Base-by-base conservation (phyloP, 2,797 vertebrate genomes). In the Tachyglossus aculeatus region DNA sequence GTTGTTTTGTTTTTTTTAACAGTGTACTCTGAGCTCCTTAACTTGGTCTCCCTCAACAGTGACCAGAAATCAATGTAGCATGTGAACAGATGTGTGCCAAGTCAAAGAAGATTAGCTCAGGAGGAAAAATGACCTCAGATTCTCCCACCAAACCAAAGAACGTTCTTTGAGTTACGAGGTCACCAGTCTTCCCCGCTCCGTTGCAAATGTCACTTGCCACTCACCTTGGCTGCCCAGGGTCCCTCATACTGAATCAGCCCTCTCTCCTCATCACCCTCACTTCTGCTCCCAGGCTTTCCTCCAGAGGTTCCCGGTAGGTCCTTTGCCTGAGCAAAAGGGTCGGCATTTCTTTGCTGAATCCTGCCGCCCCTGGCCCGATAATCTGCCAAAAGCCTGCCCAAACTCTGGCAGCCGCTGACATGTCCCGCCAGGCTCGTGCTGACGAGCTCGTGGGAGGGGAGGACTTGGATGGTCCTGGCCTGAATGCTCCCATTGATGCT, bases 311-410 rank as follows among this genome's bases (percentile, higher is more conserved):
- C 32, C 14, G 69, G 55, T 1, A 38, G 19, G 18, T 96, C 96
- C 70, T 90, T 80, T 51, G 69, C 84, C 48, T 93, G 84, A 14
- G 86, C 83, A 88, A 98, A 98, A 5, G 94, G 95, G 82, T 97
- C 96, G 2, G 45, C 8, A 4, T 93, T 93, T 67, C 91, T 94
- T 60, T 95, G 95, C 5, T 90, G 91, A 86, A 99, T 96, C 37
- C 98, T 95, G 5, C 98, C 98, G 33, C 98, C 98, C 64, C 94
- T 93, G 6, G 98, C 98, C 50, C 98, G 90, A 86, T 96, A 99
- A 87, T 99, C 98, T 0, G 98, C 97, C 78, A 99, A 81, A 95
- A 99, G 96, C 73, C 92, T 92, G 38, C 96, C 94, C 79, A 99
- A 88, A 34, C 92, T 92, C 74, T 93, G 94, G 88, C 95, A 96